phyloP scores from a whole-genome alignment of 2,888 invertebrate genomes.

The Antheraea yamamai region DNA sequence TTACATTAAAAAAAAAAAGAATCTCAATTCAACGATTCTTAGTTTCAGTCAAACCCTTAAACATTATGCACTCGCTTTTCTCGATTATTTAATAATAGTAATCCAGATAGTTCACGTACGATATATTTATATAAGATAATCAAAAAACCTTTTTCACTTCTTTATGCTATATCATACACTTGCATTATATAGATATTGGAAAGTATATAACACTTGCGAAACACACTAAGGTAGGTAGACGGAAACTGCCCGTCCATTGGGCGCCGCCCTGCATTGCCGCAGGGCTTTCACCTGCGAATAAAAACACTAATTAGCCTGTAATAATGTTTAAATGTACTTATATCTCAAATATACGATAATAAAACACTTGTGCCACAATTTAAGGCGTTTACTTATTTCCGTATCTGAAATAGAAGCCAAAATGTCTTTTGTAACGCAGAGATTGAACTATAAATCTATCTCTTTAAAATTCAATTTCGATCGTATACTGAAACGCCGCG shows the following conservation, averaged over 20 bases:
- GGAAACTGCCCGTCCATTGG: constrained; percentile 63
- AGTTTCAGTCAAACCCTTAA: constrained; percentile 7
- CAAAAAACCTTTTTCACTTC: not conserved
- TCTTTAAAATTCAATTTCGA: too few species aligned
- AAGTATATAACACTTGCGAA: constrained; percentile 45
- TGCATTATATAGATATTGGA: constrained; percentile 37
- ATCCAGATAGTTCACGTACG: not conserved
- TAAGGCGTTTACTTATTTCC: too few species aligned
- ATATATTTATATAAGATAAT: not conserved
- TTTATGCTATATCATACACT: constrained; percentile 24
- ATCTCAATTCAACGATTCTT: not conserved
- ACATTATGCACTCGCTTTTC: not conserved
- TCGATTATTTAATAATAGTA: not conserved
- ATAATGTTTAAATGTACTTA: not conserved
- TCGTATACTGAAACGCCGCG: too few species aligned
- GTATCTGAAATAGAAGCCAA: too few species aligned
- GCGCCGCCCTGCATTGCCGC: constrained; percentile 92
- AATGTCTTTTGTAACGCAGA: too few species aligned
- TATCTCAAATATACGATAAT: too few species aligned
- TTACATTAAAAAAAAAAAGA: not conserved
- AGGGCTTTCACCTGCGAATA: constrained; percentile 88
- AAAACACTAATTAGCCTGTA: not conserved
- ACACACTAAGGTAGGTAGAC: constrained; percentile 47
- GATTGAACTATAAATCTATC: too few species aligned
- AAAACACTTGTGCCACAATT: too few species aligned